Evolutionary conservation across 2,888 invertebrate genomes (phyloP).

Genomic region (Aleiodes alternator): DNA sequence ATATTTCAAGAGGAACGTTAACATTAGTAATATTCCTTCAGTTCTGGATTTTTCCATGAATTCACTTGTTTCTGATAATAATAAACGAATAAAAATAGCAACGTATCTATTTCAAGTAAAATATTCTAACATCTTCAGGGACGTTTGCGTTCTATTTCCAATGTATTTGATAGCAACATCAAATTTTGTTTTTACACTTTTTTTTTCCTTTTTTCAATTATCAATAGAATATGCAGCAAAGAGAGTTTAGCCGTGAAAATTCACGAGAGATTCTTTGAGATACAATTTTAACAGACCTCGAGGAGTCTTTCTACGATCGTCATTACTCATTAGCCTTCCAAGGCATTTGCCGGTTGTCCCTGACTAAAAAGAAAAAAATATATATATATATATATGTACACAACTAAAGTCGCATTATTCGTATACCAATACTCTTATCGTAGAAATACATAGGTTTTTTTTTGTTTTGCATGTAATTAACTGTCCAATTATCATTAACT

Average conservation of each 20-base stretch:
- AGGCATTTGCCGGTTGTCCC: conserved; percentile 70
- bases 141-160: conserved; percentile 71
- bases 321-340: conserved; percentile 66
- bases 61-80: conserved; percentile 31
- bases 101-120: conserved; percentile 66
- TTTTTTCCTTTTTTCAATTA: conserved; percentile 9
- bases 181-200: conserved; percentile 56
- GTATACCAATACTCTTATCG: conserved; percentile 22
- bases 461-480: conserved; percentile 28
- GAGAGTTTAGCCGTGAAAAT: conserved; percentile 44
- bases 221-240: conserved; percentile 33
- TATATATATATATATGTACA: too few relatives aligned
- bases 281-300: conserved; percentile 36
- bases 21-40: conserved; percentile 30
- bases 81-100: conserved; percentile 69
- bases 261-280: conserved; percentile 42
- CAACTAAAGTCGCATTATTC: conserved; percentile 19
- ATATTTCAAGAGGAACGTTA: conserved; percentile 31
- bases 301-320: conserved; percentile 67
- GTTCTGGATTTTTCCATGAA: conserved; percentile 34
- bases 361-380: conserved; percentile 54
- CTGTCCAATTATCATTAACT: conserved; percentile 6
- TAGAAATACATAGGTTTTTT: background rate
- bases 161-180: conserved; percentile 27
- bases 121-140: conserved; percentile 72